Percentiles rank a stretch among this genome's conserved stretches.
Conservation (phyloP, 2,113 vertebrate genomes). For the Abramis brama region DNA sequence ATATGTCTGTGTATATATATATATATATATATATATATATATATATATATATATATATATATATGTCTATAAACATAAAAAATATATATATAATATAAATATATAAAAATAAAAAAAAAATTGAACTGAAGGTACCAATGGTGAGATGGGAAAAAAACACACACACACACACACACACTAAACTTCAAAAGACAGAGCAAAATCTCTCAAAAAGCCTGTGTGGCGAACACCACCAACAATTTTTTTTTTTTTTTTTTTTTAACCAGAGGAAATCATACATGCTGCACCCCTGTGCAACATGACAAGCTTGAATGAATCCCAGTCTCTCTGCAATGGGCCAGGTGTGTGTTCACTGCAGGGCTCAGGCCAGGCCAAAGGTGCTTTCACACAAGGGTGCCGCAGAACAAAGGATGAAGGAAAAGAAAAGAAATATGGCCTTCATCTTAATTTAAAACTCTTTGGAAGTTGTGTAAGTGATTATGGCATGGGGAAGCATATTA, state of each 20-base stretch:
- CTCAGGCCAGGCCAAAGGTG: constrained; percentile 46
- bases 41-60: too few relatives aligned
- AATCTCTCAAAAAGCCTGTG: not conserved
- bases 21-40: too few relatives aligned
- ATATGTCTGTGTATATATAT: too few relatives aligned
- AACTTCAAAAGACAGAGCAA: not conserved
- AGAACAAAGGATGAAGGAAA: constrained; percentile 7
- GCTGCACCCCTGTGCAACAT: constrained; percentile 26
- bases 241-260: not conserved
- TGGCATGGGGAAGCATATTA: constrained; percentile 15
- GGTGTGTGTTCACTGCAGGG: constrained; percentile 6
- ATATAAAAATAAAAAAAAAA: too few relatives aligned
- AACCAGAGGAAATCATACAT: not conserved
- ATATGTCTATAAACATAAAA: too few relatives aligned
- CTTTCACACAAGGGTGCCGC: constrained; percentile 32
- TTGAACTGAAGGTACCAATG: too few relatives aligned
- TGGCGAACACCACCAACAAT: not conserved
- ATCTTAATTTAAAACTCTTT: not conserved
- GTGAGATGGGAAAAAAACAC: too few relatives aligned
- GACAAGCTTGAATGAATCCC: constrained; percentile 23
- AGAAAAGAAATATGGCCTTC: constrained; percentile 24
- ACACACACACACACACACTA: too few relatives aligned
- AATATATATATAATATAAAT: too few relatives aligned
- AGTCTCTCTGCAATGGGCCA: constrained; percentile 18
- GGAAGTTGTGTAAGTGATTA: constrained; percentile 36